Evolutionary conservation across 2,888 invertebrate species (phyloP), one percentile per base, ranked within the genome.

Genomic region (Acanthosoma haemorrhoidale): DNA sequence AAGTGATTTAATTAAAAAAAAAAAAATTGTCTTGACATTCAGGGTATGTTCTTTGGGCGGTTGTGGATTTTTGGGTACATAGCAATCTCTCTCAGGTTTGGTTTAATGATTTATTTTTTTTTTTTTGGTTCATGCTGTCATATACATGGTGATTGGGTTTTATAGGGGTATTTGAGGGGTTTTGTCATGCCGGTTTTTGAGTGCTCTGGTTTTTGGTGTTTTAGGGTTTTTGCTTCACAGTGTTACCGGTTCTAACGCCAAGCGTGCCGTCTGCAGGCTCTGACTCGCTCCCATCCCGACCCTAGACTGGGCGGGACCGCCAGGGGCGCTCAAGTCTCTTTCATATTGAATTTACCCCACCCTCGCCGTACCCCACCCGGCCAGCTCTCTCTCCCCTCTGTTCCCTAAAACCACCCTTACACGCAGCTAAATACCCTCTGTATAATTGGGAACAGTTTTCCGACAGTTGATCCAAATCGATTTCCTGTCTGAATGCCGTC

Each of bases 271-370:
- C 39, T 38, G 38, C 16, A 66, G 31, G 51, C 66, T 66, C 51
- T 66, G 66, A 16, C 51, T 31, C 18, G 66, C 66, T 66, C 66
- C 66, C 66, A 66, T 66, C 31, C 66, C 51, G 43, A 16, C 34
- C 31, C 43, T 32, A 8, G 43, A 66, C 66, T 66, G 66, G 51
- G 51, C 34, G 66, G 43, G 51, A 31, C 51, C 66, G 36, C 43
- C 51, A 39, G 31, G 36, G 21, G 18, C 43, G 43, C 66, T 32
- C 38, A 36, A 39, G 38, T 25, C 32, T 34, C 36, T 36, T 38
- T 51, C 66, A 66, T 66, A 66, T 66, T 66, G 66, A 66, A 66
- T 66, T 66, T 66, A 39, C 16, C 31, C 41, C 51, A 39, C 66
- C 34, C 61, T 13, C 29, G 32, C 66, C 41, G 13, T 31, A 43